These are phyloP conservation scores for Lamprotornis superbus DNA, from an alignment of 2,113 vertebrate genomes.

Conservation along the genomic window DNA sequence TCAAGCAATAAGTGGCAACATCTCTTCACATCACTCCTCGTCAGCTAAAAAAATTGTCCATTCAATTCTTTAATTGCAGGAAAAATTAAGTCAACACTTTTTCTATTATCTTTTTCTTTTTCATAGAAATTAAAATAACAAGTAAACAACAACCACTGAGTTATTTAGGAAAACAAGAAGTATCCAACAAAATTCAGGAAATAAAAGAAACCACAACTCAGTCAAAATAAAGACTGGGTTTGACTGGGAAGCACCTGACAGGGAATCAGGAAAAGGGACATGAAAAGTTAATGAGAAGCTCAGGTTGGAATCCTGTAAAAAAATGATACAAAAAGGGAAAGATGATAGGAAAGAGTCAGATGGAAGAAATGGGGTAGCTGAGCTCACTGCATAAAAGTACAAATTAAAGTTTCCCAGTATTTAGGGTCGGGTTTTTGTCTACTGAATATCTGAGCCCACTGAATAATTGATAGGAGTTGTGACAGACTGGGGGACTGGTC, in stretches of 20 bases:
- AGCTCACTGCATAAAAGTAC: not conserved
- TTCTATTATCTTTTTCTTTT: not conserved
- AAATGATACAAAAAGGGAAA: not conserved
- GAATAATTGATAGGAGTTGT: not conserved
- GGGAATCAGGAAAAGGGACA: not conserved
- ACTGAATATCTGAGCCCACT: not conserved
- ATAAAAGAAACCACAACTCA: not conserved
- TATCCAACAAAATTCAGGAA: not conserved
- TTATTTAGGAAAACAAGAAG: not conserved
- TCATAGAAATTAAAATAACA: not conserved
- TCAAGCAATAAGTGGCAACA: not conserved
- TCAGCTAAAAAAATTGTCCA: not conserved
- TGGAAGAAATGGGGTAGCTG: not conserved
- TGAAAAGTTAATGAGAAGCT: not conserved
- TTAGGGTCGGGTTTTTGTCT: fast-evolving
- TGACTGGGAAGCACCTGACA: not conserved
- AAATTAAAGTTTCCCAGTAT: not conserved
- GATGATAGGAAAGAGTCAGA: not conserved
- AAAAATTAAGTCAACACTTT: not conserved
- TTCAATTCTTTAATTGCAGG: not conserved
- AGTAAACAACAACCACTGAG: not conserved
- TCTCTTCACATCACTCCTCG: not conserved
- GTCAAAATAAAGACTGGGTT: not conserved
- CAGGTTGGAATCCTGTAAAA: not conserved
- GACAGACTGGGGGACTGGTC: not conserved